These are phyloP conservation scores for Isoperla grammatica DNA, from an alignment of 2,888 invertebrate species.

Conservation along the genomic window DNA sequence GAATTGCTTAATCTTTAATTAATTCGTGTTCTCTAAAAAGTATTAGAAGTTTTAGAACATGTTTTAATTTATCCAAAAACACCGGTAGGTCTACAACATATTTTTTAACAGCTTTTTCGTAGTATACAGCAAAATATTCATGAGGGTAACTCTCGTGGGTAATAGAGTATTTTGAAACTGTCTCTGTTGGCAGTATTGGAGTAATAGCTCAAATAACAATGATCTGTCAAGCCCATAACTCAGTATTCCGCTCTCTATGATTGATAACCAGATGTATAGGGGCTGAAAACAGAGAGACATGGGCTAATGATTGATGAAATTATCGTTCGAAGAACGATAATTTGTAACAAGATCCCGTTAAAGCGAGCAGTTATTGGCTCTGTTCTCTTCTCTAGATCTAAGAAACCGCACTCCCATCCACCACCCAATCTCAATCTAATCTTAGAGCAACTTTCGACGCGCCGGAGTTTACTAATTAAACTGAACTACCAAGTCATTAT, in stretches of 20 bases:
- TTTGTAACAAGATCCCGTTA: too few species aligned
- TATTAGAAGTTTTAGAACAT: too few species aligned
- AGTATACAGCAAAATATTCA: too few species aligned
- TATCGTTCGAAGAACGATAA: too few species aligned
- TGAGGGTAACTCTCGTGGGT: too few species aligned
- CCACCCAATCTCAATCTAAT: slow-evolving; percentile 8
- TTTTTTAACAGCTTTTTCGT: too few species aligned
- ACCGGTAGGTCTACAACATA: too few species aligned
- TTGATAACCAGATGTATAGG: slow-evolving; percentile 26
- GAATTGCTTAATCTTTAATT: too few species aligned
- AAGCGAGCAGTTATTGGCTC: too few species aligned
- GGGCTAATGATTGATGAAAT: slow-evolving; percentile 16
- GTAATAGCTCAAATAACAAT: slow-evolving; percentile 28
- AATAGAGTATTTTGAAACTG: too few species aligned
- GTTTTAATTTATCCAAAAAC: too few species aligned
- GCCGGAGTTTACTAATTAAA: slow-evolving; percentile 25
- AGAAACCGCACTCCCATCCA: neutral
- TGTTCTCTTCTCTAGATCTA: neutral
- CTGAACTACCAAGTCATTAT: slow-evolving; percentile 28
- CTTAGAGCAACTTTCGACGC: slow-evolving; percentile 11
- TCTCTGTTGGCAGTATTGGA: slow-evolving; percentile 32
- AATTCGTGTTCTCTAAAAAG: too few species aligned
- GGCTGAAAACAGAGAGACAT: slow-evolving; percentile 10
- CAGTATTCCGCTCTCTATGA: slow-evolving; percentile 28
- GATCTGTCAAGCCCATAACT: slow-evolving; percentile 29